phyloP scores from a whole-genome alignment of 2,797 vertebrate species.

The Hemibagrus guttatus region DNA sequence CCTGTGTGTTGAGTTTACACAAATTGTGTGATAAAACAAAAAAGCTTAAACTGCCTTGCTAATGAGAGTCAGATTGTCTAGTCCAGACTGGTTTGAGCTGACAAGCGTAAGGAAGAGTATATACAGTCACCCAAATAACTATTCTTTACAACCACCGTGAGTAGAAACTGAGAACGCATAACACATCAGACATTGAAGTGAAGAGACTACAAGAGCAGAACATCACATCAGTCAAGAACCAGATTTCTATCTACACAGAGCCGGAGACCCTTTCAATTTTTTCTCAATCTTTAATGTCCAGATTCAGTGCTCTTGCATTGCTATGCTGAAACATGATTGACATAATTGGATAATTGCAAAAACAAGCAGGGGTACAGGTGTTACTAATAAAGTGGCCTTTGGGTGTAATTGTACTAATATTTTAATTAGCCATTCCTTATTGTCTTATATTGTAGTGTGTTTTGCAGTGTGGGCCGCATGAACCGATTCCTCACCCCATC shows the following conservation, averaged over 20 bases:
- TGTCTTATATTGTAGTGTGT: not conserved
- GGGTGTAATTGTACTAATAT: not conserved
- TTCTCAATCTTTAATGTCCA: not conserved
- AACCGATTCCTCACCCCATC: constrained; percentile 80
- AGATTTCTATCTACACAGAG: not conserved
- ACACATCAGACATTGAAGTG: no score
- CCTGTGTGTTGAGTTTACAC: not conserved
- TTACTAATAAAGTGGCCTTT: not conserved
- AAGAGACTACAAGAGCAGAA: no score
- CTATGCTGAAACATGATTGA: not conserved
- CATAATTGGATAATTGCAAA: not conserved
- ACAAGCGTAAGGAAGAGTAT: not conserved
- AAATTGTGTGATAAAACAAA: not conserved
- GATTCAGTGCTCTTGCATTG: not conserved
- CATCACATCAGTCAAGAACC: not conserved
- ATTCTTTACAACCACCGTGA: no score
- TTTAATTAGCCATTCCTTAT: not conserved
- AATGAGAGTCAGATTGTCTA: not conserved
- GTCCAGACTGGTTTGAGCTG: not conserved
- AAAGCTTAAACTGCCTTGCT: not conserved
- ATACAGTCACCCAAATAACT: no score
- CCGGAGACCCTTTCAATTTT: not conserved
- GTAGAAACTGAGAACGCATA: no score
- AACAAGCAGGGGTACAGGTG: not conserved
- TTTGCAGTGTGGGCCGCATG: not conserved